Base-by-base conservation (phyloP, 2,888 invertebrate species). In the Agelastica alni region DNA sequence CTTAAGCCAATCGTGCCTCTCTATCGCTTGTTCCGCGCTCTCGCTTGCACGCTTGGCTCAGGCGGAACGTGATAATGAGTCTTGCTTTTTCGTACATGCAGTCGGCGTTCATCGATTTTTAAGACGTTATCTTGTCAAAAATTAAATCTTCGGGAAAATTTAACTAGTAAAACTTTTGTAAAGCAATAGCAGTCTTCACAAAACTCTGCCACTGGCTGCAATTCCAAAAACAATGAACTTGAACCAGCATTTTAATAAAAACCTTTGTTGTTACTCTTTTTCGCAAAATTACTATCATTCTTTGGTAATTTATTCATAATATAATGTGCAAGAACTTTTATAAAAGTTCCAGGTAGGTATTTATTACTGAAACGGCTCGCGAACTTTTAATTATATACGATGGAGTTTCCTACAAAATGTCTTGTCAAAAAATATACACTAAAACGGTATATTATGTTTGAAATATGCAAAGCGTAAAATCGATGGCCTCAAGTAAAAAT, bases 381-480 rank as follows among this genome's bases (percentile, higher is more conserved):
- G 44, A 64, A 60, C 54, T 62, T 66, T 66, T 65, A 68, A 68
- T 66, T 67, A 64, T 63, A 63, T 43, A 47, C 54, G 48, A 60
- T 58, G 46, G 20, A 54, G 51, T 62, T 62, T 53, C 53, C 49
- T 56, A 53, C 48, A 60, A 53, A 61, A 62, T 52, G 48, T 58
- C 61, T 56, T 63, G 62, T 64, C 63, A 61, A 65, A 61, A n/a
- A 65, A 63, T 64, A 58, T 58, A 62, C 56, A 53, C 53, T 54
- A 55, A 58, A 54, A 57, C 57, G 53, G 63, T 64, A 58, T 53
- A 64, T 65, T 61, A 65, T 49, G 56, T 64, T 66, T 62, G 58
- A 61, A 56, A 53, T 66, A 66, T 66, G 64, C 64, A 64, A 61
- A 64, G 52, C 62, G 61, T 59, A 63, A 64, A 65, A 66, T 65